phyloP scores from a whole-genome alignment of 1,140 invertebrate genomes.

The Conus ventricosus region DNA sequence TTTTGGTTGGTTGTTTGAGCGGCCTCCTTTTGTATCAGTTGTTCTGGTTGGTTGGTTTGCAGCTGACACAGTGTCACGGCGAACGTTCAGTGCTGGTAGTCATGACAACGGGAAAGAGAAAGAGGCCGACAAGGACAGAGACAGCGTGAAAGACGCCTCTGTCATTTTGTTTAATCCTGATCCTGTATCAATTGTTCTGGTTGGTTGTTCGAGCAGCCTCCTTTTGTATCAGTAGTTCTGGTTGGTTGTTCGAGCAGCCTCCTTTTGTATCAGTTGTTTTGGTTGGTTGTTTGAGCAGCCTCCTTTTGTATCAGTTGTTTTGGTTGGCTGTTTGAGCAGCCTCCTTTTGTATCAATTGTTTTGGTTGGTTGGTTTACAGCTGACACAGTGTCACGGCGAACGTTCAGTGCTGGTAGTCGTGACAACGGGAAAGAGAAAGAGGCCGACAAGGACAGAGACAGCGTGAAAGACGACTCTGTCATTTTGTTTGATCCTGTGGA shows the following conservation, averaged over 20 bases:
- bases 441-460: conserved; percentile 50
- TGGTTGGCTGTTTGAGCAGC: conserved; percentile 61
- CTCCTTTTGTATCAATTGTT: no score
- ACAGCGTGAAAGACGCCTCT: conserved; percentile 51
- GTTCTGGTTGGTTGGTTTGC: conserved; percentile 75
- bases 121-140: conserved; percentile 56
- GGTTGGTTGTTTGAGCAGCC: no score
- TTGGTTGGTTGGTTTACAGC: conserved; percentile 74
- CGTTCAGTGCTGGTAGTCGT: conserved; percentile 61
- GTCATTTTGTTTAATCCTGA: conserved; percentile 66
- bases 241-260: no score
- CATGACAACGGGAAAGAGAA: conserved; percentile 56
- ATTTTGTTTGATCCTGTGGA: conserved; percentile 65
- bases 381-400: conserved; percentile 68
- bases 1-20: no score
- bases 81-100: conserved; percentile 63
- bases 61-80: conserved; percentile 70
- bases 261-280: no score
- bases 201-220: no score
- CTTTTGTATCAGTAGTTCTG: no score
- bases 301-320: no score
- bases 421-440: conserved; percentile 60
- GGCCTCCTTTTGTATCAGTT: no score
- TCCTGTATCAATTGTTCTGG: no score
- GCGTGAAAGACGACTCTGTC: conserved; percentile 57